Base-by-base conservation (phyloP, 2,888 invertebrate species). In the Corbicula japonica region DNA sequence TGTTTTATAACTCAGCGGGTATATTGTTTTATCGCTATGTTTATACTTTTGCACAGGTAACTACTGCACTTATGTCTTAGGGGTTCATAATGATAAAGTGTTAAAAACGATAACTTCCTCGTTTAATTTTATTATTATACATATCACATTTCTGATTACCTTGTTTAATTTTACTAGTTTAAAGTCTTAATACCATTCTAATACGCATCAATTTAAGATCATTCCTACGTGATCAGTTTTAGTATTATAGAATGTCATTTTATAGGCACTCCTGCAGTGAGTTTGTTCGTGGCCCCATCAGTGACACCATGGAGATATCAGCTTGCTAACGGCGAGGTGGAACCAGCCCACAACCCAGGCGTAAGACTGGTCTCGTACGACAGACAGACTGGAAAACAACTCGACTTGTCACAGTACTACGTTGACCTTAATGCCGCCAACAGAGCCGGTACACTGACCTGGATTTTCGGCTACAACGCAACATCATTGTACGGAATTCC, bases 381-480 rank as follows among this genome's bases (percentile, higher is more conserved):
- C 94, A 97, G 96, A 83, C 71, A 68, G 6, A 88, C 87, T 12
- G 89, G 90, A 23, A 94, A 96, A 96, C 96, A 97, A 78, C 94
- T 97, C 92, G 97, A 98, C 94, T 97, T 97, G 94, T 96, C 96
- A 21, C 98, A 98, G 94, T 98, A 96, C 93, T 98, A 96, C 94
- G 94, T 98, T 93, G 97, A 98, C 94, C 94, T 98, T 89, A 91
- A 91, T 0, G 95, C 95, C 21, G 95, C 95, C 83, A 95, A 95
- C 88, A 88, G 89, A 38, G 94, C 94, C 77, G 95, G 95, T n/a
- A 95, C 95, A 79, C 95, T 96, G 1, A 96, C 96, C 88, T 98
- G 98, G 98, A 94, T 95, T 74, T 94, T 96, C 4, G 97, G 97
- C 92, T 98, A 98, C 94, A 97, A 97, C 92, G 95, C 97, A 86